A percentile compares a stretch with the other conserved stretches of the same genome.
These are phyloP conservation scores for Myiotriccus ornatus DNA, from an alignment of 2,797 vertebrate species.

Conservation along the genomic window DNA sequence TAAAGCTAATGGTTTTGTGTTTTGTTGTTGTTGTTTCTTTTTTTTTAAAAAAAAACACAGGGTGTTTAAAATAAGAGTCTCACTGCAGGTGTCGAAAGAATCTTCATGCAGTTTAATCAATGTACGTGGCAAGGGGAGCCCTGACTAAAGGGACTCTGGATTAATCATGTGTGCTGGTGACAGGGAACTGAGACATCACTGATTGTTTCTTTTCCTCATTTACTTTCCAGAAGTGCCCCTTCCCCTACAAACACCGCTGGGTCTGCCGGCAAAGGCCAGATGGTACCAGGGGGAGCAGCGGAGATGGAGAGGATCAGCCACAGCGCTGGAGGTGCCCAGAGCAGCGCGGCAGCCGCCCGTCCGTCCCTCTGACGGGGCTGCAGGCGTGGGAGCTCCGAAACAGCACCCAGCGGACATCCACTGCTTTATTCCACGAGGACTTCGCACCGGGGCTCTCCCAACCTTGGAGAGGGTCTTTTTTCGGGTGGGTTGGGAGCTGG, in stretches of 20 bases:
- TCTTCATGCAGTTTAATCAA: not conserved
- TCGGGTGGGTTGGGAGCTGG: too few species aligned
- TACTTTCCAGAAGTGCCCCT: not conserved
- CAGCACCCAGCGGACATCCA: fast-evolving
- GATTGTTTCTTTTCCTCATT: not conserved
- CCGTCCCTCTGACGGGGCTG: not conserved
- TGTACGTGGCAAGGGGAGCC: not conserved
- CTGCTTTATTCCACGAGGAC: fast-evolving
- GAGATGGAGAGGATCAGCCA: fast-evolving
- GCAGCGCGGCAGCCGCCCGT: fast-evolving
- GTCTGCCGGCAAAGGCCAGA: not conserved
- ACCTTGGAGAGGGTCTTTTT: not conserved
- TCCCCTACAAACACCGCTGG: not conserved
- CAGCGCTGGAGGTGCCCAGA: not conserved
- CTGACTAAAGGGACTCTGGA: fast-evolving
- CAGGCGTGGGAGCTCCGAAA: not conserved
- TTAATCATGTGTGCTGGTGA: fast-evolving
- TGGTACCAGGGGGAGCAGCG: fast-evolving
- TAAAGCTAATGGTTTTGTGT: not conserved
- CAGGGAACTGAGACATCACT: not conserved
- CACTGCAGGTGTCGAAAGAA: not conserved
- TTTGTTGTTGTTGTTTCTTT: not conserved
- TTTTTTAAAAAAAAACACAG: not conserved
- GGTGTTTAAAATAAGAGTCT: not conserved
- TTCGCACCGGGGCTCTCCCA: fast-evolving